These are phyloP conservation scores for Aphidius ervi DNA, from an alignment of 1,140 invertebrate genomes.

Conservation along the genomic window DNA sequence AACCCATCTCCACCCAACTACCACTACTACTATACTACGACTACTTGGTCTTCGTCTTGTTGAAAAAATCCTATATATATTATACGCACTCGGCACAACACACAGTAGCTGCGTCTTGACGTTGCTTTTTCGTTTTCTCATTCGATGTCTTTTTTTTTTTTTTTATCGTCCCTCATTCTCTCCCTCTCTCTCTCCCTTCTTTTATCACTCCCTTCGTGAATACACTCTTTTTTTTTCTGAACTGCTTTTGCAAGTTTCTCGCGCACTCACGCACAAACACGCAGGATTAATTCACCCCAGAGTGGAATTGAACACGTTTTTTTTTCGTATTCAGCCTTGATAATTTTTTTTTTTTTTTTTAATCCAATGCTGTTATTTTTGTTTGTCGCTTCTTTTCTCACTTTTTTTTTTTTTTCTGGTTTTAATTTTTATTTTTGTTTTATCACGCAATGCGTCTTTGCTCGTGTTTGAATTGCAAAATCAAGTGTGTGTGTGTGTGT, in stretches of 20 bases:
- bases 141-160: conserved; percentile 13
- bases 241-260: conserved; percentile 13
- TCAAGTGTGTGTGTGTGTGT: too few relatives aligned
- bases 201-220: neutral
- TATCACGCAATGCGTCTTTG: too few relatives aligned
- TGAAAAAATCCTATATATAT: neutral
- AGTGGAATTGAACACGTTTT: conserved; percentile 6
- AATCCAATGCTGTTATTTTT: too few relatives aligned
- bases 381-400: too few relatives aligned
- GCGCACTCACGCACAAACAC: conserved; percentile 16
- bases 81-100: too few relatives aligned
- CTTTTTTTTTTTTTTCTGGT: too few relatives aligned
- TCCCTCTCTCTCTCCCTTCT: conserved; percentile 8
- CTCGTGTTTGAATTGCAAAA: too few relatives aligned
- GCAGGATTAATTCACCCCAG: conserved; percentile 13
- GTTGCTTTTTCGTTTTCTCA: conserved; percentile 4
- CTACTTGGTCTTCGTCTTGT: neutral
- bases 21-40: neutral
- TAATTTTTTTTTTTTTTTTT: too few relatives aligned
- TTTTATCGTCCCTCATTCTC: conserved; percentile 20
- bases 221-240: neutral
- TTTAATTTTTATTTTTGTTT: too few relatives aligned
- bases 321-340: neutral
- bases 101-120: too few relatives aligned
- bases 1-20: conserved; percentile 6